Percentiles rank a stretch among this genome's conserved stretches.
Evolutionary conservation across 2,888 invertebrate genomes (phyloP).

Genomic region (Cerastis rubricosa): DNA sequence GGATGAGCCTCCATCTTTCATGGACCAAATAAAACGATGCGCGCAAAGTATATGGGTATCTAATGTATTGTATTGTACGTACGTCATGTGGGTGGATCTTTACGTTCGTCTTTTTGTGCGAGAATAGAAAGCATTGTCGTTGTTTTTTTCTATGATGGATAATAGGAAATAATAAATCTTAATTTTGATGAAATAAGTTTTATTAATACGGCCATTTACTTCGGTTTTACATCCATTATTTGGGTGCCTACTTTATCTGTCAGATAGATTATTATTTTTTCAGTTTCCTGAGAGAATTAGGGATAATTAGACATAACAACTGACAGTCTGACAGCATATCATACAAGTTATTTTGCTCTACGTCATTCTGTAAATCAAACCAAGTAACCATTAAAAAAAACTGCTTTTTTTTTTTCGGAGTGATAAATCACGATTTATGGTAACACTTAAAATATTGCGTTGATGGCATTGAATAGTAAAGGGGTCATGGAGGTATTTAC

Average conservation of each 20-base stretch:
- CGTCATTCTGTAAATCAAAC: too few relatives aligned
- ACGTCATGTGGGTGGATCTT: conserved; percentile 60
- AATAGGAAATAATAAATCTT: conserved; percentile 44
- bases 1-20: conserved; percentile 81
- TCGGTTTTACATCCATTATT: neutral
- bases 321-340: neutral
- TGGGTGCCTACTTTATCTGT: neutral
- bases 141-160: conserved; percentile 28
- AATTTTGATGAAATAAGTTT: conserved; percentile 18
- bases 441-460: too few relatives aligned
- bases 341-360: neutral
- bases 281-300: too few relatives aligned
- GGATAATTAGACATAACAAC: neutral
- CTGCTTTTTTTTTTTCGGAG: too few relatives aligned
- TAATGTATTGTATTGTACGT: conserved; percentile 64
- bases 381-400: too few relatives aligned
- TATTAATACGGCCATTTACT: conserved; percentile 1
- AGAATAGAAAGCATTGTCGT: conserved; percentile 55
- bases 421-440: too few relatives aligned
- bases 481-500: too few relatives aligned
- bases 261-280: neutral
- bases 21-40: conserved; percentile 80
- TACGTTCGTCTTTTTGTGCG: conserved; percentile 52
- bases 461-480: too few relatives aligned
- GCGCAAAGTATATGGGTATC: conserved; percentile 52